phyloP scores from a whole-genome alignment of 2,888 invertebrate species.

The Netelia virgata region DNA sequence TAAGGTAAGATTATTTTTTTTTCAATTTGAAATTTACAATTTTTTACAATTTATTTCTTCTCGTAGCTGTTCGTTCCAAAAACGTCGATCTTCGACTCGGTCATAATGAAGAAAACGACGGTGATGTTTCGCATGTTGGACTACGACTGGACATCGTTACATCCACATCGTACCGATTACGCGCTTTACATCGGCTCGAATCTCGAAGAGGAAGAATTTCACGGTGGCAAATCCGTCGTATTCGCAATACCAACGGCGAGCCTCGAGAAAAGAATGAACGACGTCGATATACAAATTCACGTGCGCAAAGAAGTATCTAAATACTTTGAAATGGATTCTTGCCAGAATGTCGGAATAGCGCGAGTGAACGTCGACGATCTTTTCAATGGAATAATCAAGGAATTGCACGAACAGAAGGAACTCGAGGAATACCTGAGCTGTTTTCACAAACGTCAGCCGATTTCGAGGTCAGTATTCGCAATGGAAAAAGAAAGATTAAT shows the following conservation, averaged over 20 bases:
- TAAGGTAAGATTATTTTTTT: constrained; percentile 72
- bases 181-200: constrained; percentile 76
- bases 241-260: constrained; percentile 75
- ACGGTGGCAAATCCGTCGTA: constrained; percentile 80
- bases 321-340: constrained; percentile 75
- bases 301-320: constrained; percentile 76
- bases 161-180: constrained; percentile 77
- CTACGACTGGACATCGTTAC: constrained; percentile 78
- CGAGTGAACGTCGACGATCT: constrained; percentile 75
- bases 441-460: constrained; percentile 75
- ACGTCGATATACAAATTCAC: constrained; percentile 74
- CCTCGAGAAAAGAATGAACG: constrained; percentile 67
- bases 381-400: constrained; percentile 78
- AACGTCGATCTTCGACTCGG: constrained; percentile 74
- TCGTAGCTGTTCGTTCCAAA: constrained; percentile 77
- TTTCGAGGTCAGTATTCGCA: constrained; percentile 75
- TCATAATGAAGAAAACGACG: constrained; percentile 76
- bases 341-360: constrained; percentile 73
- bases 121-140: constrained; percentile 79
- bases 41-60: background rate
- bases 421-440: constrained; percentile 73
- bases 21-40: too few species aligned
- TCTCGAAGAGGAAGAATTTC: constrained; percentile 75
- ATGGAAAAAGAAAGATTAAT: background rate
- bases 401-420: constrained; percentile 74